Evolutionary conservation across 2,888 invertebrate genomes (phyloP), one percentile per base, ranked within the genome.

Genomic region (Eilema caniola): DNA sequence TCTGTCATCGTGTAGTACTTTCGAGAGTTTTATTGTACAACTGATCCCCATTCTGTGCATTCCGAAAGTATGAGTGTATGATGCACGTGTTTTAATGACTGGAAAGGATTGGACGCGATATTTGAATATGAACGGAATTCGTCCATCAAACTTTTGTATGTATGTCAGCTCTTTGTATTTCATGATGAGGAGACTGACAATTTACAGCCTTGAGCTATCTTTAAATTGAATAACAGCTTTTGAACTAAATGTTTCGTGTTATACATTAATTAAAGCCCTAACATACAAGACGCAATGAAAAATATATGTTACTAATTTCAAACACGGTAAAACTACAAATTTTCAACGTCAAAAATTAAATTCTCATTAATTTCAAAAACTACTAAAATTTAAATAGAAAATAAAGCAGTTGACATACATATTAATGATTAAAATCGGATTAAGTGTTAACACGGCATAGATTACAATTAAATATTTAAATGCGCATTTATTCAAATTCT

Each of bases 391-490:
- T 5, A 69, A 72, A 64, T 37, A 67, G 57, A 67, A 70, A 67
- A 75, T 24, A 67, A 66, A 71, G 71, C 63, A 68, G 62, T 66
- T 61, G n/a, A 31, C 28, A 31, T 62, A 24, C 11, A 60, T 33
- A 37, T 16, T 61, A 62, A 74, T 67, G 66, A 65, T 37, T 62
- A 68, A 74, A 85, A 84, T 85, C 77, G 80, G 84, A 86, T 86
- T 86, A 82, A 77, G 84, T 84, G 81, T 85, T 85, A 87, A 84
- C 80, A 83, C 74, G 77, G 70, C 78, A 81, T 83, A 90, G 89
- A 93, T 93, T 90, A 92, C 85, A 92, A 93, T 93, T 90, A 92
- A 93, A 92, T 92, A 93, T 93, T 93, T 84, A 93, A 93, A 93
- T 93, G 88, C 83, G 82, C 83, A 82, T 74, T 76, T 79, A 75